Conservation (phyloP, 2,113 vertebrate species). For the Vulpes vulpes region DNA sequence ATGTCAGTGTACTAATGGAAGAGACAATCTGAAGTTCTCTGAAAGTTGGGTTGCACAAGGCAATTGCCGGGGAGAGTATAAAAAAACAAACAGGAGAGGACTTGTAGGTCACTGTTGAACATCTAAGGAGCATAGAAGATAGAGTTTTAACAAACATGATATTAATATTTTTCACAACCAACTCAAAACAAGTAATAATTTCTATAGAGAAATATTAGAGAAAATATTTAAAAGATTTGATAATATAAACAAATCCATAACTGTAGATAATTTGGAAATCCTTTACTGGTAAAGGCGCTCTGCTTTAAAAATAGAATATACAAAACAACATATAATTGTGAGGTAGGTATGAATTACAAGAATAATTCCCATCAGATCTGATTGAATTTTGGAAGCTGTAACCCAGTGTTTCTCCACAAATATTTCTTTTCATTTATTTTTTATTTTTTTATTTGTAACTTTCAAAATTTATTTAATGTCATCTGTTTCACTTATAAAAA, state of each 20-base stretch:
- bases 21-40: background rate
- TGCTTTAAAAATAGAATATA: background rate
- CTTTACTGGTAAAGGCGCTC: background rate
- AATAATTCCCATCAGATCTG: background rate
- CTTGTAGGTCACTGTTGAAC: background rate
- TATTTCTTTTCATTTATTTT: too few species aligned
- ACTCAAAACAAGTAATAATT: background rate
- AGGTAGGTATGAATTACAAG: background rate
- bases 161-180: background rate
- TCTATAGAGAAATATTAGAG: background rate
- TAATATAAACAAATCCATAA: background rate
- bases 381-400: background rate
- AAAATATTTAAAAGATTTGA: background rate
- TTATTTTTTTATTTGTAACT: too few species aligned
- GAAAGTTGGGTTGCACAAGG: background rate
- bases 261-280: background rate
- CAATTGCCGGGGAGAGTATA: fast-evolving
- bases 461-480: too few species aligned
- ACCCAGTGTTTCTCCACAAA: background rate
- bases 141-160: background rate
- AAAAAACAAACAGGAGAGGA: background rate
- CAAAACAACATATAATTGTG: background rate
- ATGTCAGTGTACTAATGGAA: background rate
- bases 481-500: too few species aligned
- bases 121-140: background rate